phyloP scores from a whole-genome alignment of 2,888 invertebrate species.

The Agriotes lineatus region DNA sequence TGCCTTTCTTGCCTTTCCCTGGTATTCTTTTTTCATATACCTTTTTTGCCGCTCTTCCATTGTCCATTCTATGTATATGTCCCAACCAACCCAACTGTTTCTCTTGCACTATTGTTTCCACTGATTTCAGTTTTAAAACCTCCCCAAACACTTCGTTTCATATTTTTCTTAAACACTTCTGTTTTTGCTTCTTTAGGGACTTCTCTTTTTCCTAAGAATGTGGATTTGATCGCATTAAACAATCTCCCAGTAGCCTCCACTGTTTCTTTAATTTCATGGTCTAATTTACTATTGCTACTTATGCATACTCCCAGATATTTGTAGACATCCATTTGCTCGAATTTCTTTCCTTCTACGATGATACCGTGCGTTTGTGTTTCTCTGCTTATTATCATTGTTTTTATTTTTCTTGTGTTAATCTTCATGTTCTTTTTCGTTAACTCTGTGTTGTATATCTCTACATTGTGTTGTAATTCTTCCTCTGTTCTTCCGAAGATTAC shows the following conservation, averaged over 20 bases:
- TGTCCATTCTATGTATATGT: neutral
- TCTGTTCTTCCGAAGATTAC: neutral
- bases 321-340: neutral
- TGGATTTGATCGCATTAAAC: too few relatives aligned
- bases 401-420: neutral
- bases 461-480: neutral
- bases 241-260: too few relatives aligned
- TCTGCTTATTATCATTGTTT: neutral
- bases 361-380: neutral
- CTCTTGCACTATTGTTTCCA: neutral
- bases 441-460: neutral
- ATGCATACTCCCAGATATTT: neutral
- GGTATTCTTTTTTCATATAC: neutral
- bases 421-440: neutral
- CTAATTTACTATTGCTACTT: too few relatives aligned
- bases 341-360: neutral
- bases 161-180: neutral
- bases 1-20: neutral
- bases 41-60: neutral
- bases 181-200: too few relatives aligned
- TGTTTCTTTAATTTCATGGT: too few relatives aligned
- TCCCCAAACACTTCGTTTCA: neutral
- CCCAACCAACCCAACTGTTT: neutral
- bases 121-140: neutral
- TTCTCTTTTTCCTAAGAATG: too few relatives aligned